Evolutionary conservation across 2,888 invertebrate genomes (phyloP).

Genomic region (Pheosia tremula): DNA sequence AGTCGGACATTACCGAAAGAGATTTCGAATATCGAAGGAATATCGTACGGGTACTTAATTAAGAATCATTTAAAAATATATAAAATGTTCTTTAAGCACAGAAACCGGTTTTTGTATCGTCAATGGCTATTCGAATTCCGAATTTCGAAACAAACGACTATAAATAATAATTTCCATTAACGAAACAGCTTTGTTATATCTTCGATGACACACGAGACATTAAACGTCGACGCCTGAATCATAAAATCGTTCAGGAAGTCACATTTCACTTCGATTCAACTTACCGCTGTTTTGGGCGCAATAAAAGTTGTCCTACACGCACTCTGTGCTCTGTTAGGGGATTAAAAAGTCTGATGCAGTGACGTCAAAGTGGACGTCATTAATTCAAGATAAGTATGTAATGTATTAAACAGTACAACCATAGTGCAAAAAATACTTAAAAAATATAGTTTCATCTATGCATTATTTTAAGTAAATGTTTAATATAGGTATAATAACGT

Average conservation of each 20-base stretch:
- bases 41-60: too few relatives aligned
- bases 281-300: conserved; percentile 29
- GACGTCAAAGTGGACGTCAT: neutral
- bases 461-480: too few relatives aligned
- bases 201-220: conserved; percentile 11
- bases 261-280: conserved; percentile 39
- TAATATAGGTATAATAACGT: too few relatives aligned
- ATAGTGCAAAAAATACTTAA: too few relatives aligned
- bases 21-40: too few relatives aligned
- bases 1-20: too few relatives aligned
- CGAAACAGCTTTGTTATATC: conserved; percentile 28
- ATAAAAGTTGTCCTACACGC: conserved; percentile 33
- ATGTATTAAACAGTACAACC: too few relatives aligned
- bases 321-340: conserved; percentile 12
- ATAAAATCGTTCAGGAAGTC: conserved; percentile 30
- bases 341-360: neutral
- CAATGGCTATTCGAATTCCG: neutral
- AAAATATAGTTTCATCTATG: too few relatives aligned
- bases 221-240: conserved; percentile 22
- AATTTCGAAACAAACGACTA: conserved; percentile 2
- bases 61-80: too few relatives aligned
- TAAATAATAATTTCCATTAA: conserved; percentile 12
- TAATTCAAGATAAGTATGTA: neutral
- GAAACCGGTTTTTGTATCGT: neutral
- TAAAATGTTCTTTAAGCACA: too few relatives aligned